These are phyloP conservation scores for Meta bourneti DNA, from an alignment of 2,888 invertebrate species.

Conservation along the genomic window DNA sequence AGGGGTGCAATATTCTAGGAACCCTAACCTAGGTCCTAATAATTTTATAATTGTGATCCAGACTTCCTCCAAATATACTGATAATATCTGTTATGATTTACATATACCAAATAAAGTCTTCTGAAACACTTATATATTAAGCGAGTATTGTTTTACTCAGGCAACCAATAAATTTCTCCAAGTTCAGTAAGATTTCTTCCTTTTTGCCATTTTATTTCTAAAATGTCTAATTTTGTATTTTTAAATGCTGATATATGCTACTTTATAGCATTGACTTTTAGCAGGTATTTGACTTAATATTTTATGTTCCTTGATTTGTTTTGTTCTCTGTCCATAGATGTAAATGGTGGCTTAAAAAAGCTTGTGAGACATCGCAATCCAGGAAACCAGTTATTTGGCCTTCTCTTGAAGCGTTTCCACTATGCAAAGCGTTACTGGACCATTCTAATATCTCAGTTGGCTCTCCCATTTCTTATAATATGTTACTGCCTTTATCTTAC, in stretches of 20 bases:
- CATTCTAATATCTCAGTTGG: constrained; percentile 79
- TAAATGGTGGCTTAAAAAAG: background rate
- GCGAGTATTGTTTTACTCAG: no score
- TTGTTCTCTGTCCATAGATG: background rate
- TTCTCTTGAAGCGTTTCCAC: constrained; percentile 81
- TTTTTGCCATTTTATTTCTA: background rate
- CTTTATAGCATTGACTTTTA: background rate
- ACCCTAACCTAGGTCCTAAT: no score
- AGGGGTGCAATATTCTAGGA: no score
- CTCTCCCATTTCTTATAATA: constrained; percentile 71
- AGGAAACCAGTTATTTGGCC: constrained; percentile 77
- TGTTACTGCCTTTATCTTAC: constrained; percentile 21
- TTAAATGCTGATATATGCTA: background rate
- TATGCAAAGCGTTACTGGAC: constrained; percentile 81
- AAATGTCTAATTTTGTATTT: background rate
- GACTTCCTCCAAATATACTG: no score
- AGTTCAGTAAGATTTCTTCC: background rate
- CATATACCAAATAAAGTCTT: no score
- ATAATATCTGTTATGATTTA: no score
- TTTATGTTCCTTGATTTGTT: background rate
- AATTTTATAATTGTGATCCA: no score
- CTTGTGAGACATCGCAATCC: background rate
- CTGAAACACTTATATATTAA: no score
- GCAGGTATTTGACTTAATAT: background rate
- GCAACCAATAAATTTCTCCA: no score